Percentiles rank a stretch among this genome's conserved stretches.
These are phyloP conservation scores for Nomia melanderi DNA, from an alignment of 1,140 invertebrate species.

Conservation along the genomic window DNA sequence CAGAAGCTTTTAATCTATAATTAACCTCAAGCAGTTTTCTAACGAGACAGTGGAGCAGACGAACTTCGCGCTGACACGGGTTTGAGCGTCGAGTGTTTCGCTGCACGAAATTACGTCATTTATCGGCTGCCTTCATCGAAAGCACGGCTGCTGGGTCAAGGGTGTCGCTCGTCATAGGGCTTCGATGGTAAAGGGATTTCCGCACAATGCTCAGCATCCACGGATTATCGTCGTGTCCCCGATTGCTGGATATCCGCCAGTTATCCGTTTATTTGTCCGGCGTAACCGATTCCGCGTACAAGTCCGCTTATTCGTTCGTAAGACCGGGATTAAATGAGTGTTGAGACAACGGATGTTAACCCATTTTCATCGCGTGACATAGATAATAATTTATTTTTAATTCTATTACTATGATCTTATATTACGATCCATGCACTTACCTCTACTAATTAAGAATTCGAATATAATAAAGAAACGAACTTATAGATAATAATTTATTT, in stretches of 20 bases:
- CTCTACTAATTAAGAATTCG: no score
- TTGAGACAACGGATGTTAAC: no score
- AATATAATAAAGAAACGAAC: no score
- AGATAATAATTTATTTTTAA: no score
- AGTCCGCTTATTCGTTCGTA: background rate
- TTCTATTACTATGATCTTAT: no score
- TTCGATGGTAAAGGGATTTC: constrained; percentile 6
- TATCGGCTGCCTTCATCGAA: background rate
- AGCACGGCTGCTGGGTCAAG: background rate
- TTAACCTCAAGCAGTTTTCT: no score
- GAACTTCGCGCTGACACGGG: background rate
- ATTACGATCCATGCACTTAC: no score
- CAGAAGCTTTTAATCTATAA: no score
- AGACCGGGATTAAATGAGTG: no score
- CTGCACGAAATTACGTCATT: background rate
- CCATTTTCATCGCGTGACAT: no score
- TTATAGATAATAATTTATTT: no score
- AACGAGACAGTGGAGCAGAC: background rate
- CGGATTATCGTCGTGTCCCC: constrained; percentile 46
- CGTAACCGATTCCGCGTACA: constrained; percentile 2
- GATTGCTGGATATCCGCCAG: constrained; percentile 40
- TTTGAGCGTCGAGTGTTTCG: background rate
- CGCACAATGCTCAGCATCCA: constrained; percentile 25
- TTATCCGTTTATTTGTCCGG: constrained; percentile 28
- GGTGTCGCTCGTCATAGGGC: constrained; percentile 21